Evolutionary conservation across 2,797 vertebrate genomes (phyloP).

Genomic region (Pygocentrus nattereri): DNA sequence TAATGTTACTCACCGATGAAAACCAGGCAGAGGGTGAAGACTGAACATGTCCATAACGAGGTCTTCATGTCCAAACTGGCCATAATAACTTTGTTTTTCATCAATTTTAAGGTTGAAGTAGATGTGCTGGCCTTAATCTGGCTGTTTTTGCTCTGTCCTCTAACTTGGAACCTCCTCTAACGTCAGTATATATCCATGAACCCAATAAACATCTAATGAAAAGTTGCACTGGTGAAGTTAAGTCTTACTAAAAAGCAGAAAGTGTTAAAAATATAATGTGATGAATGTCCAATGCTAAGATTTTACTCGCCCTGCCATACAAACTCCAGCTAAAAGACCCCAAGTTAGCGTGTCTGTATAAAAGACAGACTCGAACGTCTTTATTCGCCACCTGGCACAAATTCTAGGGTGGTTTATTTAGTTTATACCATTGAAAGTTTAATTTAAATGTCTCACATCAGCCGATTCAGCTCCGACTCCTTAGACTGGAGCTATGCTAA

Average conservation of each 20-base stretch:
- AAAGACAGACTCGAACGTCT: not conserved
- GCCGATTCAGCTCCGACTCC: not conserved
- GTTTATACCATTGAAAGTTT: too few species aligned
- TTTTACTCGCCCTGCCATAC: too few species aligned
- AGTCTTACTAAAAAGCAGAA: not conserved
- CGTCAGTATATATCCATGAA: not conserved
- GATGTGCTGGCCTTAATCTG: too few species aligned
- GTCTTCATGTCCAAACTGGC: constrained; percentile 39
- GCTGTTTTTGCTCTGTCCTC: not conserved
- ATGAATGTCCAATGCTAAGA: too few species aligned
- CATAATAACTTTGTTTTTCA: constrained; percentile 47
- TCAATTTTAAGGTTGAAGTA: not conserved
- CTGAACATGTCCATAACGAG: constrained; percentile 46
- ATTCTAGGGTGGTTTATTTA: too few species aligned
- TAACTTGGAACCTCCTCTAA: too few species aligned
- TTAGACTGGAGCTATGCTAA: not conserved
- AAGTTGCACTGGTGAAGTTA: not conserved
- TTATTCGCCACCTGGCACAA: too few species aligned
- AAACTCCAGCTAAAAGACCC: not conserved
- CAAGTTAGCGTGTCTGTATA: not conserved
- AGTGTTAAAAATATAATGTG: not conserved
- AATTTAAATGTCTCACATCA: not conserved
- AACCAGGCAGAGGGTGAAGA: constrained; percentile 43
- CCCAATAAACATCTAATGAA: not conserved
- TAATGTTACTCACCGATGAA: constrained; percentile 60